Base-by-base conservation (phyloP, 2,888 invertebrate species). In the Acrocyrtus sp. region DNA sequence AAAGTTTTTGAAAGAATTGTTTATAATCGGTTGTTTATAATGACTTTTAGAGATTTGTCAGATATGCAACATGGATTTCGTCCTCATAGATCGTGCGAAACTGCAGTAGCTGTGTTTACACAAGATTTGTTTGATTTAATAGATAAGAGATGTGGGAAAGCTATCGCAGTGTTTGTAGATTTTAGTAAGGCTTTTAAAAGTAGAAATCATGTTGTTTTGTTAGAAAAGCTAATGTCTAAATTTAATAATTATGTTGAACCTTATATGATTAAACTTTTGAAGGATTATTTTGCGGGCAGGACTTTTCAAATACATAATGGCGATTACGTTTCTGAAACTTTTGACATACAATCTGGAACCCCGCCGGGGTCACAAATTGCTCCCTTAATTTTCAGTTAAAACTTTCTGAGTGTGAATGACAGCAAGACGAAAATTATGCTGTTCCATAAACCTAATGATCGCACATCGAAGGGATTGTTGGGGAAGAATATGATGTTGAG, bases 101-200 rank as follows among this genome's bases (percentile, higher is more conserved):
- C 60, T 8, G 68, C 68, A 26, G 19, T 22, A 4, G 47, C 53
- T 0, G 3, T 15, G 2, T 68, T 68, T 12, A 45, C 58, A 1
- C 60, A 68, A 53, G 8, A 8, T 29, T 29, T 68, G 1, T 22
- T 15, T 41, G 51, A 60, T 1, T 19, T 26, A 5, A 22, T 60
- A 15, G 60, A 68, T 19, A 58, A 68, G 19, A 19, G n/a, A 19
- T 29, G 21, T 53, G 68, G 68, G 0, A 68, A 68, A 19, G 68
- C 21, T 6, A 15, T 61, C 4, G 68, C 68, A 17, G 61, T 68
- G 1, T 68, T 54, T 19, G 17, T 68, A 1, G 68, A 68, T 26
- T 53, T 54, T 17, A 21, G 8, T 2, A 61, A 60, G 17, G 68
- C 68, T 0, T 68, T 68, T 29, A 54, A 68, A 10, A 26, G 15